Conservation (phyloP, 30 jellyfish, hydroid and myxozoan species). For the Turritopsis rubra region DNA sequence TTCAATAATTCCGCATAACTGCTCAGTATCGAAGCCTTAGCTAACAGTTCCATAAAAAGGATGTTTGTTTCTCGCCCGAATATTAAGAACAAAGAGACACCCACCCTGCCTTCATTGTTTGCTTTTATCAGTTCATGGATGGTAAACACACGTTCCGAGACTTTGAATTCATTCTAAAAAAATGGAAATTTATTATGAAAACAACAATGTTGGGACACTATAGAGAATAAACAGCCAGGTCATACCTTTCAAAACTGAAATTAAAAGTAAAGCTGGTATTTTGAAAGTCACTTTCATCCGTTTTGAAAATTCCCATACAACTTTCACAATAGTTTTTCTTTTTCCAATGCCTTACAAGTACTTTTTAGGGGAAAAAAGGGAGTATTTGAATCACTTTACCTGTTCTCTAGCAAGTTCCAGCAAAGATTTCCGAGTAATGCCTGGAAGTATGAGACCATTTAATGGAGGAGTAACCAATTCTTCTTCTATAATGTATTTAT, state of each 20-base stretch:
- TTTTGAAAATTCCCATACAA: too few relatives aligned
- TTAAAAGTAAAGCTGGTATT: too few relatives aligned
- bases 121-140: slow-evolving; percentile 66
- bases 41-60: neutral
- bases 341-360: neutral
- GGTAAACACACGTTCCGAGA: slow-evolving; percentile 61
- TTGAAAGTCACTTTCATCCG: too few relatives aligned
- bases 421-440: slow-evolving; percentile 81
- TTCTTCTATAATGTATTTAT: slow-evolving; percentile 26
- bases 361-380: neutral
- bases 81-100: slow-evolving; percentile 12
- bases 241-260: too few relatives aligned
- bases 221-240: too few relatives aligned
- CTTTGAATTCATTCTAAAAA: slow-evolving; percentile 69
- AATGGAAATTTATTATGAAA: neutral
- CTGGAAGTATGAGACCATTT: slow-evolving; percentile 80
- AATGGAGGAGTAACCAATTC: slow-evolving; percentile 87
- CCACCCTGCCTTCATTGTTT: slow-evolving; percentile 72
- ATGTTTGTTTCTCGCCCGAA: neutral
- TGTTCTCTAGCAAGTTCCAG: slow-evolving; percentile 75
- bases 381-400: too few relatives aligned
- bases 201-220: too few relatives aligned
- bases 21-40: neutral
- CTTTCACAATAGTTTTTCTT: too few relatives aligned
- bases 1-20: too few relatives aligned